These are phyloP conservation scores for Excalfactoria chinensis DNA, from an alignment of 2,113 vertebrate species.

Conservation along the genomic window DNA sequence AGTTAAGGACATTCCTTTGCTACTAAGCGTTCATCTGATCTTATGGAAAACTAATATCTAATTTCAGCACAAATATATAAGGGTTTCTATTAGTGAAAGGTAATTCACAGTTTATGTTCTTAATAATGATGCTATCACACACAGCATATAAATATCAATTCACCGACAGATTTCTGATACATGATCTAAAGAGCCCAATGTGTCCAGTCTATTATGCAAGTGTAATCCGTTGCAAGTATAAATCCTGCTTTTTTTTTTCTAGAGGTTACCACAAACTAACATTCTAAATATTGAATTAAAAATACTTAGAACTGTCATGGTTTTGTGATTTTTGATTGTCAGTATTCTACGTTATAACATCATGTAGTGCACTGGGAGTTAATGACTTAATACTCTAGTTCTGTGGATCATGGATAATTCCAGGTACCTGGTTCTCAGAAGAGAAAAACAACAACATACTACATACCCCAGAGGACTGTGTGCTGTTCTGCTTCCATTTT, in stretches of 20 bases:
- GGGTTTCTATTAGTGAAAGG: not conserved
- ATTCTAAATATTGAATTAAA: not conserved
- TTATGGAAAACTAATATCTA: not conserved
- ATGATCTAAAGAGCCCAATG: not conserved
- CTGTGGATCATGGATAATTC: no score
- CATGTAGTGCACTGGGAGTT: no score
- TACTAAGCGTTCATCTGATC: not conserved
- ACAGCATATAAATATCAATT: not conserved
- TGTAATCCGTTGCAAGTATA: not conserved
- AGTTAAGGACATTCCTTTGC: not conserved
- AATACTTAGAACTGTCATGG: not conserved
- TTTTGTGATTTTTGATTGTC: no score
- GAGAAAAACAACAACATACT: no score
- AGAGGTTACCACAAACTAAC: accelerated
- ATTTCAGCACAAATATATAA: not conserved
- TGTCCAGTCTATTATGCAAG: not conserved
- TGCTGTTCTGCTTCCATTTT: no score
- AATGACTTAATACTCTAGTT: no score
- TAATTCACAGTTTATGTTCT: not conserved
- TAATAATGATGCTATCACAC: not conserved
- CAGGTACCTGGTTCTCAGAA: no score
- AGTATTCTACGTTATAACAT: no score
- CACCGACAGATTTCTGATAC: not conserved
- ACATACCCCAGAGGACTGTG: no score
- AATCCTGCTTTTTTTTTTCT: not conserved